Evolutionary conservation across 2,888 invertebrate species (phyloP).

Genomic region (Pristionchus maxplancki): DNA sequence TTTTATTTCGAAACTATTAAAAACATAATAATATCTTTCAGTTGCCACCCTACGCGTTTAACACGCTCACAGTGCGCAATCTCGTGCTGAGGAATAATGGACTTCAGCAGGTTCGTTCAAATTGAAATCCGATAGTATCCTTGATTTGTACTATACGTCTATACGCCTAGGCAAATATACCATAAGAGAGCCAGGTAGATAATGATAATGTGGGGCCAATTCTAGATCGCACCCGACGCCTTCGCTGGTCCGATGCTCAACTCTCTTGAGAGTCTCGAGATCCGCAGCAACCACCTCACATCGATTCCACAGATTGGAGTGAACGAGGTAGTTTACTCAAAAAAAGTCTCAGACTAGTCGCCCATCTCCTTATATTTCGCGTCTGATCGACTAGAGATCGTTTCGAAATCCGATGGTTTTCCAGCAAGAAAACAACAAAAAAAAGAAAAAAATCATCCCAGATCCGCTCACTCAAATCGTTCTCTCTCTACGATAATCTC

Average conservation of each 20-base stretch:
- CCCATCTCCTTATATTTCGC: too few species aligned
- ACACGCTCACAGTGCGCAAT: constrained; percentile 67
- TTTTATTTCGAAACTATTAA: too few species aligned
- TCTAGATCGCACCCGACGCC: constrained; percentile 64
- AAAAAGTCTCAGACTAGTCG: too few species aligned
- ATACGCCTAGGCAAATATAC: too few species aligned
- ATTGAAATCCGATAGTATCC: not conserved
- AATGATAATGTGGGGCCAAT: too few species aligned
- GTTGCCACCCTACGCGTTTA: constrained; percentile 70
- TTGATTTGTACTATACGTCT: not conserved
- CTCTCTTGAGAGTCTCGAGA: constrained; percentile 69
- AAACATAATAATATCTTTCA: constrained; percentile 56
- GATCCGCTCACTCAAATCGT: constrained; percentile 55
- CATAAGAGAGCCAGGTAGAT: too few species aligned
- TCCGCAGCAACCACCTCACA: constrained; percentile 67
- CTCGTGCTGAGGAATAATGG: constrained; percentile 71
- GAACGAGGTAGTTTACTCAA: constrained; percentile 52
- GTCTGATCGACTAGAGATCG: too few species aligned
- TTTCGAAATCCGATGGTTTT: too few species aligned
- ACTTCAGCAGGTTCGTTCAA: constrained; percentile 51
- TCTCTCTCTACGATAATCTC: constrained; percentile 66
- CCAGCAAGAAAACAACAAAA: not conserved
- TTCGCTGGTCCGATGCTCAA: constrained; percentile 66
- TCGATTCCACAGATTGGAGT: constrained; percentile 64
- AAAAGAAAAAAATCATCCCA: not conserved